A percentile compares a stretch with the other conserved stretches of the same genome.
These are phyloP conservation scores for Microcebus ravelobensis DNA, from an alignment of 2,113 vertebrate genomes.

Conservation along the genomic window DNA sequence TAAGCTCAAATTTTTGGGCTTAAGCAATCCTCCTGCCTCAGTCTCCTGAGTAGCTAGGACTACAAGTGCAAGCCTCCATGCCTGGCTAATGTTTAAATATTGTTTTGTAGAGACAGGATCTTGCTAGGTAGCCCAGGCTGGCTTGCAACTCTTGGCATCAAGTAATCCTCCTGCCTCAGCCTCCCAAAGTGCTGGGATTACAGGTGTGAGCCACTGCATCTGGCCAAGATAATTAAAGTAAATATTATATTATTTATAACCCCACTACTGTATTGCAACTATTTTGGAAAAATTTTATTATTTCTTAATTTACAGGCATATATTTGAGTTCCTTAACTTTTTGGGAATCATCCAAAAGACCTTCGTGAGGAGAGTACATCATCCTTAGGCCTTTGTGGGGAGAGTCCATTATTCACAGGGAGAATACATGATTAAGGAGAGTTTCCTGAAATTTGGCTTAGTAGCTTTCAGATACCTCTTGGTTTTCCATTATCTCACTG, in stretches of 20 bases:
- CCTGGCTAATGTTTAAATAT: too few relatives aligned
- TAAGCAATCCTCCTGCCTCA: too few relatives aligned
- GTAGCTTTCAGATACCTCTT: not conserved
- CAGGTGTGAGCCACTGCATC: too few relatives aligned
- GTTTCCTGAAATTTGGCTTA: not conserved
- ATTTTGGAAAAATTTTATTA: not conserved
- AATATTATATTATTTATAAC: not conserved
- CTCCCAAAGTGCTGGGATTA: too few relatives aligned
- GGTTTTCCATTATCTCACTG: not conserved
- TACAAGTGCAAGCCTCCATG: too few relatives aligned
- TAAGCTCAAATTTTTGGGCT: too few relatives aligned
- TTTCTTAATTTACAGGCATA: not conserved
- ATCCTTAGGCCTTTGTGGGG: not conserved
- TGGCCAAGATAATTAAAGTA: not conserved
- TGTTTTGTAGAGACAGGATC: too few relatives aligned
- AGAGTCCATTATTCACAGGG: not conserved
- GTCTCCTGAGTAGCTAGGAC: too few relatives aligned
- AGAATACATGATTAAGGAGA: not conserved
- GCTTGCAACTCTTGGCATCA: too few relatives aligned
- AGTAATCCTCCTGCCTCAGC: too few relatives aligned
- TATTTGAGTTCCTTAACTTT: slow-evolving; percentile 31
- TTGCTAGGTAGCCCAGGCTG: too few relatives aligned
- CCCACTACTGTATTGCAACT: not conserved
- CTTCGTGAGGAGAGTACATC: not conserved
- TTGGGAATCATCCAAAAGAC: not conserved